phyloP scores from a whole-genome alignment of 2,113 vertebrate genomes.

The Coregonus clupeaformis region DNA sequence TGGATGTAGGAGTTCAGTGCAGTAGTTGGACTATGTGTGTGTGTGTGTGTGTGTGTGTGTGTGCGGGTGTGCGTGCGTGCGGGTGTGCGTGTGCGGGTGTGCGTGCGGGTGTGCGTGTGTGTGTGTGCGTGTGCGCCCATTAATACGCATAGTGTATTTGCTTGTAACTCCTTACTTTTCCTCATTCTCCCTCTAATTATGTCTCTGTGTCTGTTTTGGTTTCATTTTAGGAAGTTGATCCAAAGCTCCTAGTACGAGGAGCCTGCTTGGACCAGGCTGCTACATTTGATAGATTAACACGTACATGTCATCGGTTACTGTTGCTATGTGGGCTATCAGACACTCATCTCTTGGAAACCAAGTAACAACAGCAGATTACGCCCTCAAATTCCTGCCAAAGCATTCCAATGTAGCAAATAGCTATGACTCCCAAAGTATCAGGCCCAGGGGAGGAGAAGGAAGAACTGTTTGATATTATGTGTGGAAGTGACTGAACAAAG shows the following conservation, averaged over 20 bases:
- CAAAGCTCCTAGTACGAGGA: slow-evolving; percentile 15
- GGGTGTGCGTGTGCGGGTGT: no score
- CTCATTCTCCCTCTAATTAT: neutral
- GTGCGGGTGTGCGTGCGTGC: neutral
- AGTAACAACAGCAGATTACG: slow-evolving; percentile 16
- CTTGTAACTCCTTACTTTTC: neutral
- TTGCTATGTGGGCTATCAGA: slow-evolving; percentile 18
- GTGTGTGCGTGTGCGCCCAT: no score
- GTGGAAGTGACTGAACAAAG: slow-evolving; percentile 15
- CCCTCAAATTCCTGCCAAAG: slow-evolving; percentile 8
- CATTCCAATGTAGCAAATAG: slow-evolving; percentile 9
- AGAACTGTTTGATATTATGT: neutral
- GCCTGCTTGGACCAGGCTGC: slow-evolving; percentile 34
- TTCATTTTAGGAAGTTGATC: slow-evolving; percentile 40
- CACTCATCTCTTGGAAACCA: slow-evolving; percentile 3
- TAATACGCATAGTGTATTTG: neutral
- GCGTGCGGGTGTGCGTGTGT: no score
- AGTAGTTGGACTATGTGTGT: neutral
- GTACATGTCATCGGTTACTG: slow-evolving; percentile 20
- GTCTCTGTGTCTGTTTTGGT: slow-evolving; percentile 2
- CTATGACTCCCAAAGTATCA: neutral
- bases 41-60: neutral
- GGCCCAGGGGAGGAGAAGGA: neutral
- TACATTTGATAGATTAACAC: slow-evolving; percentile 25
- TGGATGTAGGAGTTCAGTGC: neutral